A percentile compares a stretch with the other conserved stretches of the same genome.
Conservation (phyloP, 2,113 vertebrate genomes). For the Vombatus ursinus region DNA sequence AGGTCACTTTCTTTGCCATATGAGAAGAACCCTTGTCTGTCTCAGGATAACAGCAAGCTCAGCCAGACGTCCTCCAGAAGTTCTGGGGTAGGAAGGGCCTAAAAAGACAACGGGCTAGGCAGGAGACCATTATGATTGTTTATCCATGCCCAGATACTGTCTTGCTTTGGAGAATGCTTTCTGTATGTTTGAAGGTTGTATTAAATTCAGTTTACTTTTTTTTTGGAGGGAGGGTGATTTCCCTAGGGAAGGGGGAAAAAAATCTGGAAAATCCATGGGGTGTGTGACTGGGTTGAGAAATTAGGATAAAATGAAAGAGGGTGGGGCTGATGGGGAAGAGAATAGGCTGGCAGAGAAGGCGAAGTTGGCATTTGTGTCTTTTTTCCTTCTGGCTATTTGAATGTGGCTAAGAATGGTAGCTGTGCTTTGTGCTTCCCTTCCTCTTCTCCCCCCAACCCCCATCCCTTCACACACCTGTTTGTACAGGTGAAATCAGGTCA, state of each 20-base stretch:
- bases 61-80: not conserved
- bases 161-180: not conserved
- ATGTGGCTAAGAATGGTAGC: not conserved
- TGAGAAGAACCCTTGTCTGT: not conserved
- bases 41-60: not conserved
- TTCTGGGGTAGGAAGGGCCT: not conserved
- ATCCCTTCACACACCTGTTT: not conserved
- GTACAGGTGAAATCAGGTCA: not conserved
- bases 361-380: conserved; percentile 58
- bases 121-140: not conserved
- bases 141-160: not conserved
- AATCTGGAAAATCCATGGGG: not conserved
- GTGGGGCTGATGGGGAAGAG: conserved; percentile 24
- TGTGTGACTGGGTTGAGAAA: not conserved
- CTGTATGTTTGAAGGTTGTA: not conserved
- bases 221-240: not conserved
- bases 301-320: conserved; percentile 20
- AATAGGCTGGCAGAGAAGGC: conserved; percentile 7
- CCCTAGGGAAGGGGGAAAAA: not conserved
- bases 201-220: not conserved
- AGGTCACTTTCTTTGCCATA: not conserved
- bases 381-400: conserved; percentile 58
- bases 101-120: not conserved
- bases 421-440: not conserved
- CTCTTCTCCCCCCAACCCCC: not conserved